phyloP scores from a whole-genome alignment of 2,888 invertebrate genomes.

The Maniola hyperantus region DNA sequence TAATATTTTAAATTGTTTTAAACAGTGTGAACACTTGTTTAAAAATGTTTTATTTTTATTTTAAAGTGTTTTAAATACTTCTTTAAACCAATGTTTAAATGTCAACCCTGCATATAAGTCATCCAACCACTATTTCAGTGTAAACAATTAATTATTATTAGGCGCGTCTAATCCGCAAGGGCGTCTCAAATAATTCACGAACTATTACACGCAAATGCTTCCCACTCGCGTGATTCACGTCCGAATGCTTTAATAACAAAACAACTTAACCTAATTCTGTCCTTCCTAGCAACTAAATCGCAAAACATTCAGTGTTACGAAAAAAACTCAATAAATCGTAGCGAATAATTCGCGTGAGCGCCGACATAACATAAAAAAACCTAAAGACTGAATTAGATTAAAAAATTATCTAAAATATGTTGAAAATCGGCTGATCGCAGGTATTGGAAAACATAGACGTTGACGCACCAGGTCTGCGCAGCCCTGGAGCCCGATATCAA shows the following conservation, averaged over 20 bases:
- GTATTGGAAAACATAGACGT: constrained; percentile 4
- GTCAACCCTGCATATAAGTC: not conserved
- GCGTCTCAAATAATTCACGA: constrained; percentile 24
- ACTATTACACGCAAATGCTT: constrained; percentile 25
- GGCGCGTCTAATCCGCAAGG: constrained; percentile 1
- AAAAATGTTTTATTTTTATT: too few relatives aligned
- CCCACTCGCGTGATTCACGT: constrained; percentile 38
- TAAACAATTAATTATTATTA: not conserved
- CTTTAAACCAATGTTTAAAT: too few relatives aligned
- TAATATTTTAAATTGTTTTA: too few relatives aligned
- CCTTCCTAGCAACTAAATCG: constrained; percentile 1
- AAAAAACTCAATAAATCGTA: not conserved
- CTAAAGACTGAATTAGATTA: not conserved
- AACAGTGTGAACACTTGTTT: too few relatives aligned
- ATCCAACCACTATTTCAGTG: not conserved
- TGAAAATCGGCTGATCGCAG: not conserved
- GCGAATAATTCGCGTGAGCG: constrained; percentile 21
- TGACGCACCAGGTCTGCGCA: constrained; percentile 65
- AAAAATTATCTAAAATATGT: not conserved
- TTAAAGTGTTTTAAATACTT: too few relatives aligned
- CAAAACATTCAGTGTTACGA: not conserved
- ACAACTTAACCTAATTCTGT: constrained; percentile 18
- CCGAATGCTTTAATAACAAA: constrained; percentile 22
- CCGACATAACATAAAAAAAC: constrained; percentile 18
- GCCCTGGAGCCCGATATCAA: constrained; percentile 49